A percentile compares a stretch with the other conserved stretches of the same genome.
Evolutionary conservation across 2,888 invertebrate genomes (phyloP).

Genomic region (Argyresthia goedartella): DNA sequence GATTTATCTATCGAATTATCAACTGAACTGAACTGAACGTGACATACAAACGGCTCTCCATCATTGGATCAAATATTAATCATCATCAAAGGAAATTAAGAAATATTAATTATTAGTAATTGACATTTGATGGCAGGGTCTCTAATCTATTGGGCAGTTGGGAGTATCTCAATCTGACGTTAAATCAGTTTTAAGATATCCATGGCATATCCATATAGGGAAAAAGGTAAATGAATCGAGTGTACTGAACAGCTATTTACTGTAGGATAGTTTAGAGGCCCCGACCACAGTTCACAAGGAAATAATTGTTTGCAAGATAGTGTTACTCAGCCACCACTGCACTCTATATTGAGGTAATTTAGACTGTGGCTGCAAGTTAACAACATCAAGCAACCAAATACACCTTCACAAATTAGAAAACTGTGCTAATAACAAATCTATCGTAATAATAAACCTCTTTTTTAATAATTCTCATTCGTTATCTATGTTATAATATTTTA

Average conservation of each 20-base stretch:
- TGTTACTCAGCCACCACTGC: background rate
- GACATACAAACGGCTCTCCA: conserved; percentile 16
- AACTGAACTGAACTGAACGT: conserved; percentile 20
- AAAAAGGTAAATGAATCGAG: background rate
- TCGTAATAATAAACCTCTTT: conserved; percentile 42
- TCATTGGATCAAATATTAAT: background rate
- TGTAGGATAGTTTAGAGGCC: background rate
- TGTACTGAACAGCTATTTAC: background rate
- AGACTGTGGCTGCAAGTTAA: conserved; percentile 10
- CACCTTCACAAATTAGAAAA: conserved; percentile 21
- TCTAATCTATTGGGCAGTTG: background rate
- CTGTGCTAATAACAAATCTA: conserved; percentile 34
- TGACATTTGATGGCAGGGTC: conserved; percentile 17
- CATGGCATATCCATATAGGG: background rate
- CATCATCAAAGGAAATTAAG: background rate
- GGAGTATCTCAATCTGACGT: background rate
- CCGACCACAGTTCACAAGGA: conserved; percentile 14
- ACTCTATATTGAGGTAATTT: conserved; percentile 1
- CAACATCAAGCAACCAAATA: conserved; percentile 32
- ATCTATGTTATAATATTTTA: conserved; percentile 34
- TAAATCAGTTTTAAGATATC: background rate
- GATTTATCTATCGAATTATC: conserved; percentile 7
- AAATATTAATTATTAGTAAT: conserved; percentile 33
- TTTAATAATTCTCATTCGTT: conserved; percentile 50
- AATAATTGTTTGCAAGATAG: conserved; percentile 25